Percentiles rank a stretch among this genome's conserved stretches.
Evolutionary conservation across 1,140 invertebrate genomes (phyloP).

Genomic region (Procambarus virginalis): DNA sequence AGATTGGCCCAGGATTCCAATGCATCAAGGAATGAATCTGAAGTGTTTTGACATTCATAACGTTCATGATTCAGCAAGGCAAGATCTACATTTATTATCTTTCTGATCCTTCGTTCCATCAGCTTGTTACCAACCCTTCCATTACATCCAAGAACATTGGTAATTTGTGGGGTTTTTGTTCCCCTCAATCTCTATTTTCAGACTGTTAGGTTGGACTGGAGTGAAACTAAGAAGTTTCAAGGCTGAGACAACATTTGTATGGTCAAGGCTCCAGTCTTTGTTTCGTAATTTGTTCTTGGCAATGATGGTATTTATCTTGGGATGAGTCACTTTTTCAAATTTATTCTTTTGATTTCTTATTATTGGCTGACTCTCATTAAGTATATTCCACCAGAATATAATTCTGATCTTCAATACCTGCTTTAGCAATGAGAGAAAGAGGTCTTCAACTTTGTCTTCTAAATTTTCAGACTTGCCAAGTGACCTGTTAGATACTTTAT

Average conservation of each 20-base stretch:
- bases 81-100: neutral
- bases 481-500: neutral
- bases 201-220: neutral
- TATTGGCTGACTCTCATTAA: neutral
- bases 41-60: neutral
- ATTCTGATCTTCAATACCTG: neutral
- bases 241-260: neutral
- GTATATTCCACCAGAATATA: neutral
- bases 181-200: neutral
- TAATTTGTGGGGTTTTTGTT: neutral
- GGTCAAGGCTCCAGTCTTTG: neutral
- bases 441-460: neutral
- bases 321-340: neutral
- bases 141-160: neutral
- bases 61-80: neutral
- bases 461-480: neutral
- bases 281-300: neutral
- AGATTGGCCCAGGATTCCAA: neutral
- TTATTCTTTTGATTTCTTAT: neutral
- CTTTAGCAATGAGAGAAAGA: neutral
- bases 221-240: neutral
- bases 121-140: neutral
- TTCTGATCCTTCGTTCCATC: neutral
- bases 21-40: neutral
- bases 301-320: neutral